Percentiles rank a stretch among this genome's conserved stretches.
Evolutionary conservation across 2,113 vertebrate species (phyloP).

Genomic region (Daphoenositta chrysoptera): DNA sequence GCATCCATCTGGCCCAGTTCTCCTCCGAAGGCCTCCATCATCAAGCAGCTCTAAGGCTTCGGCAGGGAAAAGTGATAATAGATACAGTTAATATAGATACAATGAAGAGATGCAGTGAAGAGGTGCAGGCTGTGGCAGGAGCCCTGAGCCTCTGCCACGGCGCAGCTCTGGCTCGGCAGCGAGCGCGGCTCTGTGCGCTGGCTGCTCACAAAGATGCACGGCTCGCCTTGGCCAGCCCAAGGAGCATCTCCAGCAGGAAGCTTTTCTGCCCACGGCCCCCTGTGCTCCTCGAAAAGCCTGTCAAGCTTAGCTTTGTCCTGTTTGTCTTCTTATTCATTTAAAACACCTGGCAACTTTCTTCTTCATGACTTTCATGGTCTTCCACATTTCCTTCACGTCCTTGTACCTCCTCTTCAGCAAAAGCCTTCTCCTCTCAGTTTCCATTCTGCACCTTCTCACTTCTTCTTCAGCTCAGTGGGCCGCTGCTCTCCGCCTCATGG

Average conservation of each 20-base stretch:
- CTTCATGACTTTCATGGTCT: accelerated
- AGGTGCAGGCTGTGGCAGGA: not conserved
- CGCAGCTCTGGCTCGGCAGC: not conserved
- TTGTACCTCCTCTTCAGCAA: accelerated
- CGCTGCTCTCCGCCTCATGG: not conserved
- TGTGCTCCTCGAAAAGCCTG: not conserved
- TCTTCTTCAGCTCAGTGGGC: not conserved
- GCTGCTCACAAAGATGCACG: not conserved
- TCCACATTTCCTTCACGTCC: not conserved
- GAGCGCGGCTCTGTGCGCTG: not conserved
- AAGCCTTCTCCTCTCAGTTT: accelerated
- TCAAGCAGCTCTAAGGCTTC: too few species aligned
- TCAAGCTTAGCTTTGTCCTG: too few species aligned
- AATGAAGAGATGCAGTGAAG: accelerated
- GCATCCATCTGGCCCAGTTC: accelerated
- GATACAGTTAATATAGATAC: not conserved
- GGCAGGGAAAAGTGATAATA: too few species aligned
- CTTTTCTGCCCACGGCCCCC: not conserved
- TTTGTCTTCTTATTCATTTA: accelerated
- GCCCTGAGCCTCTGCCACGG: not conserved
- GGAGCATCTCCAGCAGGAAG: too few species aligned
- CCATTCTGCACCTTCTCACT: accelerated
- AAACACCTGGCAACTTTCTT: too few species aligned
- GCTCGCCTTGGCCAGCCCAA: not conserved
- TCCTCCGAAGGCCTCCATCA: accelerated